Conservation (phyloP, 1,140 invertebrate species). For the Pectinophora gossypiella region DNA sequence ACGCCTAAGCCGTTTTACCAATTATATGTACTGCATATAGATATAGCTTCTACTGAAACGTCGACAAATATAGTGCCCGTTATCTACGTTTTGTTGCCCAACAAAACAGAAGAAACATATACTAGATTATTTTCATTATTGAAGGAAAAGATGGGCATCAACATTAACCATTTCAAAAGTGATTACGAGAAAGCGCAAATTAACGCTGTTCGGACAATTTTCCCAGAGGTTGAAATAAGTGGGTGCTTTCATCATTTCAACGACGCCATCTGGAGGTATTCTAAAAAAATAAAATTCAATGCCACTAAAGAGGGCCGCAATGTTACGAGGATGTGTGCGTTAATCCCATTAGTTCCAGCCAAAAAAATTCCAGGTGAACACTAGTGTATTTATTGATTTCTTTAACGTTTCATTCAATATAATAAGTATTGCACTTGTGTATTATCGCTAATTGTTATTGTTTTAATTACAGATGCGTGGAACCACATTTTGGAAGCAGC, state of each 20-base stretch:
- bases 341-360: neutral
- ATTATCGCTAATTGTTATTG: too few relatives aligned
- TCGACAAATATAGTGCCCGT: constrained; percentile 15
- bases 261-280: constrained; percentile 14
- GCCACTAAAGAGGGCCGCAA: neutral
- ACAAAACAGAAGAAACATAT: constrained; percentile 17
- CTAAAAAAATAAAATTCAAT: neutral
- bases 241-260: constrained; percentile 21
- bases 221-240: constrained; percentile 9
- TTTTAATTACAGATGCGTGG: neutral
- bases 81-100: constrained; percentile 15
- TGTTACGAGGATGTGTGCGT: neutral
- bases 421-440: too few relatives aligned
- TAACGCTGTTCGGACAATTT: constrained; percentile 15
- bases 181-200: constrained; percentile 18
- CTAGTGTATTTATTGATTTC: too few relatives aligned
- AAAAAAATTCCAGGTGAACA: neutral
- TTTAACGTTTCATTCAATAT: too few relatives aligned
- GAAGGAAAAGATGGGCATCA: constrained; percentile 7
- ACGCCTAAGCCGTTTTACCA: constrained; percentile 19
- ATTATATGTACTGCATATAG: constrained; percentile 16
- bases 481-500: neutral
- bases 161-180: constrained; percentile 16
- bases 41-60: constrained; percentile 7
- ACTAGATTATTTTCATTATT: constrained; percentile 12